Evolutionary conservation across 2,888 invertebrate genomes (phyloP).

Genomic region (Geotrupes spiniger): DNA sequence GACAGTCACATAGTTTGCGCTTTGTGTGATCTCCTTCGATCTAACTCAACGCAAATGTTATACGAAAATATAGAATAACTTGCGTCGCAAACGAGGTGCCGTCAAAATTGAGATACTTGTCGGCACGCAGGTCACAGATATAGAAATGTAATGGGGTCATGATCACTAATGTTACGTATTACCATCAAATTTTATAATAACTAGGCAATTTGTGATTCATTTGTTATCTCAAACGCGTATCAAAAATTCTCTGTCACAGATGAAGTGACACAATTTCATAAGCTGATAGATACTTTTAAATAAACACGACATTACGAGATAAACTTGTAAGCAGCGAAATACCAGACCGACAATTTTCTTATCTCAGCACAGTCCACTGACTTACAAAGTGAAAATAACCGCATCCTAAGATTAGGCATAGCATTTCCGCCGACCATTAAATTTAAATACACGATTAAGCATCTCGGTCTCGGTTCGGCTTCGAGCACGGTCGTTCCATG

Average conservation of each 20-base stretch:
- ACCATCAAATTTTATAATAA: too few species aligned
- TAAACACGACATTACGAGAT: slow-evolving; percentile 2
- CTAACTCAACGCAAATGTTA: neutral
- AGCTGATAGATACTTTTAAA: neutral
- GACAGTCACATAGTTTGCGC: too few species aligned
- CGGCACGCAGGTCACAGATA: too few species aligned
- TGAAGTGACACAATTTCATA: neutral
- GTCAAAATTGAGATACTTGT: neutral
- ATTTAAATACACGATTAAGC: slow-evolving; percentile 30
- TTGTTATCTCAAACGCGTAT: neutral
- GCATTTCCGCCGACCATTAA: slow-evolving; percentile 35
- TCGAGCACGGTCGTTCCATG: too few species aligned
- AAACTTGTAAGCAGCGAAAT: neutral
- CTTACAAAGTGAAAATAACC: slow-evolving; percentile 37
- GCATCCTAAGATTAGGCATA: slow-evolving; percentile 35
- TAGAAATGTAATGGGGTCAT: too few species aligned
- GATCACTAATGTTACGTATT: too few species aligned
- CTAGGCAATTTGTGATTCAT: too few species aligned
- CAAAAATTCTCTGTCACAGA: neutral
- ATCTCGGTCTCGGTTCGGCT: slow-evolving; percentile 15
- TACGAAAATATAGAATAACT: neutral
- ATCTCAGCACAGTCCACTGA: slow-evolving; percentile 37
- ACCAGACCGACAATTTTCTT: slow-evolving; percentile 23
- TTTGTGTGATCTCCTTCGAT: too few species aligned
- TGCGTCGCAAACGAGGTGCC: neutral